Percentiles rank a stretch among this genome's conserved stretches.
phyloP scores from a whole-genome alignment of 2,113 vertebrate species.

The Salvelinus fontinalis region DNA sequence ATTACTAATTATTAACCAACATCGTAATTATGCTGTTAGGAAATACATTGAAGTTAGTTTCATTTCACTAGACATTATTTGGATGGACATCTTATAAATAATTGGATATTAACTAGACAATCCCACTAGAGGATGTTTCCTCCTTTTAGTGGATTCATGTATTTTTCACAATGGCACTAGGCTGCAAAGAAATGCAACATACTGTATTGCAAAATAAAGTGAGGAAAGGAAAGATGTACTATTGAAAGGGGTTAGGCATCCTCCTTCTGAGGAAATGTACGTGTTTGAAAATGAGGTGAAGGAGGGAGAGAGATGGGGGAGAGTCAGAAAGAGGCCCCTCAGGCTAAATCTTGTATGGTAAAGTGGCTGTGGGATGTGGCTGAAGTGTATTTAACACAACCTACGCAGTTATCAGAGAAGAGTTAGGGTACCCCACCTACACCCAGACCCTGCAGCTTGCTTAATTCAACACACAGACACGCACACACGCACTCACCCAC shows the following conservation, averaged over 20 bases:
- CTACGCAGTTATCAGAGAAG: conserved; percentile 57
- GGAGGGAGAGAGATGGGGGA: conserved; percentile 49
- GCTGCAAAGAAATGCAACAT: neutral
- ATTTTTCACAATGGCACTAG: neutral
- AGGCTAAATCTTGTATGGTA: conserved; percentile 49
- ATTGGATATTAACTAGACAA: too few relatives aligned
- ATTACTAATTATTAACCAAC: too few relatives aligned
- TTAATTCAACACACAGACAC: neutral
- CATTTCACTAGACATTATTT: too few relatives aligned
- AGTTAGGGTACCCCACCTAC: conserved; percentile 39
- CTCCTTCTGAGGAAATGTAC: conserved; percentile 12
- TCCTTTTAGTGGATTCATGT: neutral
- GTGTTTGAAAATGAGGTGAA: conserved; percentile 40
- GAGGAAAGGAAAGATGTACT: neutral
- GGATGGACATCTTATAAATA: too few relatives aligned
- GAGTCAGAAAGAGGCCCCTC: conserved; percentile 50
- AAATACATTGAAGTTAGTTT: too few relatives aligned
- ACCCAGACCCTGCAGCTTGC: conserved; percentile 37
- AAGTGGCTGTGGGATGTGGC: conserved; percentile 51
- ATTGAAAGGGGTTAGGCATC: neutral
- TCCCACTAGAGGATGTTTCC: too few relatives aligned
- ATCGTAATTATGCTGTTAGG: too few relatives aligned
- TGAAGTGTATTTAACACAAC: conserved; percentile 46
- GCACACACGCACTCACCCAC: neutral
- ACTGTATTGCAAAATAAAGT: neutral